These are phyloP conservation scores for Pterois miles DNA, from an alignment of 2,797 vertebrate species.

Conservation along the genomic window DNA sequence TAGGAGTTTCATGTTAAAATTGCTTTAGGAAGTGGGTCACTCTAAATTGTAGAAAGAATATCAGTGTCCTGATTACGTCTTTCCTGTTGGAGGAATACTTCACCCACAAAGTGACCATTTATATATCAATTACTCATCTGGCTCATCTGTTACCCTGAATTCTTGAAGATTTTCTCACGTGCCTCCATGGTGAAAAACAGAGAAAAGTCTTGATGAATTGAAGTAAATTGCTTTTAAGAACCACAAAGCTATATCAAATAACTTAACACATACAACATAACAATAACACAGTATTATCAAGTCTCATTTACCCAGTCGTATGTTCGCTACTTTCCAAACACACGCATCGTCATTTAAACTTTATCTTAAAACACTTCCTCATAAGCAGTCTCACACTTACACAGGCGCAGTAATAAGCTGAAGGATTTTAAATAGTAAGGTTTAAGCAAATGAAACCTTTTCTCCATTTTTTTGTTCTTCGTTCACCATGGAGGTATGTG, in stretches of 20 bases:
- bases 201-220: too few relatives aligned
- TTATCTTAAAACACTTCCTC: too few relatives aligned
- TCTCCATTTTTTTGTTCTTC: too few relatives aligned
- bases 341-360: background rate
- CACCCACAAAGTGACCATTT: background rate
- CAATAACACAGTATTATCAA: background rate
- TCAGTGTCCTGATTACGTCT: background rate
- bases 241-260: too few relatives aligned
- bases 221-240: too few relatives aligned
- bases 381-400: too few relatives aligned
- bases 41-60: background rate
- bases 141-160: background rate
- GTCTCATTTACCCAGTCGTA: background rate
- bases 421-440: background rate
- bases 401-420: too few relatives aligned
- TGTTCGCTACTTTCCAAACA: background rate
- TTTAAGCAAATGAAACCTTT: background rate
- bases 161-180: background rate
- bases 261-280: too few relatives aligned
- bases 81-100: background rate
- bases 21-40: slow-evolving; percentile 33
- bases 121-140: background rate
- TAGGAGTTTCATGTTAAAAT: slow-evolving; percentile 14
- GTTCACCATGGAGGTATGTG: too few relatives aligned
- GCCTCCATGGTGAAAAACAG: background rate